Conservation (phyloP, 2,888 invertebrate genomes). For the Adelphocoris suturalis region DNA sequence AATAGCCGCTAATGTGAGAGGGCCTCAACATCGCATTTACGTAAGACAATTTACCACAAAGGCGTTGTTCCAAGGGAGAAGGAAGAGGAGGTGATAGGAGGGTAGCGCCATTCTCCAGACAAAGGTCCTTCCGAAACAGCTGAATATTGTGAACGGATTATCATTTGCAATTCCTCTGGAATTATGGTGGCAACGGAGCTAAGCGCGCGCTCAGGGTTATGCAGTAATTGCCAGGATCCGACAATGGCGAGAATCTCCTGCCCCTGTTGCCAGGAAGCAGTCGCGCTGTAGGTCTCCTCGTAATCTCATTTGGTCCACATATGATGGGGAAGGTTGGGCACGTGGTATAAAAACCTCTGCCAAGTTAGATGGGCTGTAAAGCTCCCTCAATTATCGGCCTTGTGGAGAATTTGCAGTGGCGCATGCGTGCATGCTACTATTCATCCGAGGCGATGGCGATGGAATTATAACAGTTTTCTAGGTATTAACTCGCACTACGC, state of each 20-base stretch:
- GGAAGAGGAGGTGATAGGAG: not conserved
- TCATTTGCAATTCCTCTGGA: conserved; percentile 58
- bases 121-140: conserved; percentile 67
- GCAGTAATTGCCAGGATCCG: conserved; percentile 55
- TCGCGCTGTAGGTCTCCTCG: not conserved
- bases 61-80: not conserved
- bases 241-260: conserved; percentile 52
- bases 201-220: conserved; percentile 26
- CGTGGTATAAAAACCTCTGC: no score
- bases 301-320: conserved; percentile 60
- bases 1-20: conserved; percentile 28
- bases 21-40: conserved; percentile 41
- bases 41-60: conserved; percentile 34
- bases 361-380: no score
- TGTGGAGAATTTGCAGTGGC: no score
- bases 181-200: conserved; percentile 27
- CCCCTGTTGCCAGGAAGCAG: conserved; percentile 55
- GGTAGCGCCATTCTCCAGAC: conserved; percentile 28
- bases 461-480: no score
- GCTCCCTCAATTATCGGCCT: no score
- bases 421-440: no score
- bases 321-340: not conserved
- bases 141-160: conserved; percentile 67
- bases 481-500: no score
- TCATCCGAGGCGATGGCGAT: no score